Evolutionary conservation across 2,888 invertebrate species (phyloP).

Genomic region (Celastrina argiolus): DNA sequence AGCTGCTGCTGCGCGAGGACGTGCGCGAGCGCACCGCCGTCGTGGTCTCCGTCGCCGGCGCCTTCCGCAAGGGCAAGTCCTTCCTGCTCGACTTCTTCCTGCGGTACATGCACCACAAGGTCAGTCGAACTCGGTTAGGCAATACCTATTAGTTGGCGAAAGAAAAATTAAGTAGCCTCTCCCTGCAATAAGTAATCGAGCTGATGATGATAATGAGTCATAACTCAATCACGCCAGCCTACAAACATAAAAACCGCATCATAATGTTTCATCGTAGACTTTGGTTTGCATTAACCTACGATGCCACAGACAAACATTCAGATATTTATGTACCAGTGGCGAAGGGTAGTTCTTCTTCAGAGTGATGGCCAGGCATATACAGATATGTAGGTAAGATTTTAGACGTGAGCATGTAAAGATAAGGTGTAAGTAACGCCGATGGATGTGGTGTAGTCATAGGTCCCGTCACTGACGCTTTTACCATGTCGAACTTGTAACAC

Average conservation of each 20-base stretch:
- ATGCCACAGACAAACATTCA: conserved; percentile 40
- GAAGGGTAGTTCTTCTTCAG: no score
- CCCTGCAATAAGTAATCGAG: neutral
- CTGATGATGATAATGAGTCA: neutral
- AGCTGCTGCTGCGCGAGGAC: conserved; percentile 86
- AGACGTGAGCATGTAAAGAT: no score
- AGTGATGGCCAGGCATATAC: conserved; percentile 84
- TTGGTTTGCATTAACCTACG: neutral
- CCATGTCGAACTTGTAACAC: no score
- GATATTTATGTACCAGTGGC: no score
- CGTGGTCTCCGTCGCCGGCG: conserved; percentile 97
- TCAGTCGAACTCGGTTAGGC: conserved; percentile 68
- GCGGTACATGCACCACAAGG: conserved; percentile 92
- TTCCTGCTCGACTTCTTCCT: conserved; percentile 98
- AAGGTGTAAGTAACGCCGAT: no score
- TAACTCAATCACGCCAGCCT: neutral
- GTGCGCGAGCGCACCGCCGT: conserved; percentile 91
- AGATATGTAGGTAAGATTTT: no score
- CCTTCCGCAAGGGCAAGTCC: conserved; percentile 99
- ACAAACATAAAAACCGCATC: neutral
- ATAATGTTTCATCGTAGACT: neutral
- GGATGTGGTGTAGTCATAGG: no score
- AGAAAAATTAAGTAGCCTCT: neutral
- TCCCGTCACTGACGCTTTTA: no score
- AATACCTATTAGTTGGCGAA: no score